Conservation (phyloP, 2,113 vertebrate species). For the Halichoeres trimaculatus region DNA sequence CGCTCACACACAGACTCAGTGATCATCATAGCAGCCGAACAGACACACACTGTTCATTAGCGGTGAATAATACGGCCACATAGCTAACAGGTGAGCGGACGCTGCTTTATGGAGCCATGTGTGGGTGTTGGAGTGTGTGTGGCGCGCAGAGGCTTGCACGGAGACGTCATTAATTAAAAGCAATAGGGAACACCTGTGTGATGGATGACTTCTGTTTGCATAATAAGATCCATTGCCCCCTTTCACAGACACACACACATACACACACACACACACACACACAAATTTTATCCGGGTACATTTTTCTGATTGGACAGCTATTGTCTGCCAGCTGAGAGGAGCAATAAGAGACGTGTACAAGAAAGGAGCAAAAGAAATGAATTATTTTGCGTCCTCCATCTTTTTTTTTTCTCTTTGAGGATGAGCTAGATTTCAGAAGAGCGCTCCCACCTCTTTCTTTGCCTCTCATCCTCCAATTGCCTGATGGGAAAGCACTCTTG, state of each 20-base stretch:
- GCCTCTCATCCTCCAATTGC: conserved; percentile 17
- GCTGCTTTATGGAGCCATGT: conserved; percentile 14
- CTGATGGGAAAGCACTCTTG: conserved; percentile 39
- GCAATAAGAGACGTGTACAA: conserved; percentile 41
- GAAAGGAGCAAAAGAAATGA: conserved; percentile 15
- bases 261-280: conserved; percentile 5
- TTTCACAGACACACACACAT: conserved; percentile 10
- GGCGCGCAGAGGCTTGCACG: conserved; percentile 33
- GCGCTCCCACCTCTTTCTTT: conserved; percentile 11
- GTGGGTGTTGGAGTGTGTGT: conserved; percentile 44
- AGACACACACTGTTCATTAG: conserved; percentile 73
- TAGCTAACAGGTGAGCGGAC: conserved; percentile 28
- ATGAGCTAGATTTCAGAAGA: conserved; percentile 51
- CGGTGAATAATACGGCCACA: conserved; percentile 69
- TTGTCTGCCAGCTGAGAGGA: conserved; percentile 44
- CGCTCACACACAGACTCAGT: conserved; percentile 7
- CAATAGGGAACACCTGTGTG: conserved; percentile 73
- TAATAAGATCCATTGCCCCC: conserved; percentile 63
- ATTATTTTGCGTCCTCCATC: conserved; percentile 24
- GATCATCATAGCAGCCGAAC: conserved; percentile 45
- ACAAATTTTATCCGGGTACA: background rate
- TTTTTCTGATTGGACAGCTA: conserved; percentile 51
- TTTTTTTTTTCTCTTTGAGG: conserved; percentile 31
- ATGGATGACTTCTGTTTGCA: conserved; percentile 71
- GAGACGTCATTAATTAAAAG: conserved; percentile 75